phyloP scores from a whole-genome alignment of 2,888 invertebrate species.

The Zaprionus bogoriensis region DNA sequence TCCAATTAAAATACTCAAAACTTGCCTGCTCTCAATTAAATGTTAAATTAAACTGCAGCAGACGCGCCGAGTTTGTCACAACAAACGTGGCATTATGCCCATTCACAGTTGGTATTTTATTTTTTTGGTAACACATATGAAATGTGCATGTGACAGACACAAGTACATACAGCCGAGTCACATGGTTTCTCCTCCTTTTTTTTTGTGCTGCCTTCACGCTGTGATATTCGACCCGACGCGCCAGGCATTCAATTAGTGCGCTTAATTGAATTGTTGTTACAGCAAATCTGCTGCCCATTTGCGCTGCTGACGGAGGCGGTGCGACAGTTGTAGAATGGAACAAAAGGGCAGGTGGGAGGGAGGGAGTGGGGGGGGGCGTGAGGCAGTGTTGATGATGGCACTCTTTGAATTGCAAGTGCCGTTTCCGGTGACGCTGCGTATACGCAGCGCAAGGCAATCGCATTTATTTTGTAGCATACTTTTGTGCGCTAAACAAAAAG shows the following conservation, averaged over 20 bases:
- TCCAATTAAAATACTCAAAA: neutral
- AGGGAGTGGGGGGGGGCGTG: neutral
- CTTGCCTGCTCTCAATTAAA: neutral
- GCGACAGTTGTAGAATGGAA: neutral
- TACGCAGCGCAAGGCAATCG: conserved; percentile 45
- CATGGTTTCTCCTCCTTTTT: conserved; percentile 8
- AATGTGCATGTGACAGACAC: conserved; percentile 12
- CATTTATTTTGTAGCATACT: conserved; percentile 40
- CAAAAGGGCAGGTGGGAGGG: neutral
- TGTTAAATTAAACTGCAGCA: neutral
- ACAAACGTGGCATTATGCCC: neutral
- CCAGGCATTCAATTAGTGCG: conserved; percentile 75
- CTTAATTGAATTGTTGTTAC: conserved; percentile 80
- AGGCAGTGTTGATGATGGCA: conserved; percentile 10
- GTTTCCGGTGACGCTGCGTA: conserved; percentile 66
- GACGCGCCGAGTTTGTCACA: neutral
- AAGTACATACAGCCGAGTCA: conserved; percentile 5
- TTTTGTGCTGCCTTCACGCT: conserved; percentile 9
- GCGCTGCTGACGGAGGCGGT: neutral
- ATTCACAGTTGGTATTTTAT: too few species aligned
- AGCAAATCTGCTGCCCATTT: conserved; percentile 68
- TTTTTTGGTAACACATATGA: too few species aligned
- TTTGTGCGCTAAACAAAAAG: conserved; percentile 49
- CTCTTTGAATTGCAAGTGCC: conserved; percentile 49
- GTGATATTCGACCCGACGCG: conserved; percentile 49